A percentile compares a stretch with the other conserved stretches of the same genome.
Evolutionary conservation across 2,888 invertebrate genomes (phyloP).

Genomic region (Caprella mutica): DNA sequence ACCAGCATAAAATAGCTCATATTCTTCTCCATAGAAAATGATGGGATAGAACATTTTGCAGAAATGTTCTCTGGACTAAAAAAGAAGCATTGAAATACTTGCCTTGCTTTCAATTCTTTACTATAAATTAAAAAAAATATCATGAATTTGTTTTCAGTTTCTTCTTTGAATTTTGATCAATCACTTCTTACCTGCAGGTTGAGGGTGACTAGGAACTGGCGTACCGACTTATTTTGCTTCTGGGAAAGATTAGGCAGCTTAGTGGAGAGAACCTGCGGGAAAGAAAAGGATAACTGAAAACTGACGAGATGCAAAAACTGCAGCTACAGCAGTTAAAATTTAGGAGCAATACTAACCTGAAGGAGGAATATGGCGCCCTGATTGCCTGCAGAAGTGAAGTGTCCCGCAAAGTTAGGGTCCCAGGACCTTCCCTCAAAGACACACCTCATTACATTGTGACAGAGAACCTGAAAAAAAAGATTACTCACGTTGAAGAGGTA

Average conservation of each 20-base stretch:
- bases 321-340: not conserved
- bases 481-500: not conserved
- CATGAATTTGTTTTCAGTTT: too few relatives aligned
- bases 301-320: not conserved
- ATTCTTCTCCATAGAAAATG: too few relatives aligned
- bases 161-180: too few relatives aligned
- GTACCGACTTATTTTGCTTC: constrained; percentile 17
- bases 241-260: constrained; percentile 17
- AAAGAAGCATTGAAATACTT: too few relatives aligned
- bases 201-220: constrained; percentile 21
- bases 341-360: constrained; percentile 11
- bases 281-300: not conserved
- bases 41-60: too few relatives aligned
- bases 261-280: constrained; percentile 17
- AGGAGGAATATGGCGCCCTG: constrained; percentile 25
- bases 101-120: too few relatives aligned
- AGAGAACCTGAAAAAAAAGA: constrained; percentile 19
- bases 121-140: too few relatives aligned
- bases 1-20: too few relatives aligned
- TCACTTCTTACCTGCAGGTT: constrained; percentile 10
- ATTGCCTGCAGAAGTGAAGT: constrained; percentile 22
- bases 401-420: constrained; percentile 25
- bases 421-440: constrained; percentile 31
- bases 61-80: too few relatives aligned
- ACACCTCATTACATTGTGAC: constrained; percentile 23